Evolutionary conservation across 1,140 invertebrate species (phyloP).

Genomic region (Papilio dardanus): DNA sequence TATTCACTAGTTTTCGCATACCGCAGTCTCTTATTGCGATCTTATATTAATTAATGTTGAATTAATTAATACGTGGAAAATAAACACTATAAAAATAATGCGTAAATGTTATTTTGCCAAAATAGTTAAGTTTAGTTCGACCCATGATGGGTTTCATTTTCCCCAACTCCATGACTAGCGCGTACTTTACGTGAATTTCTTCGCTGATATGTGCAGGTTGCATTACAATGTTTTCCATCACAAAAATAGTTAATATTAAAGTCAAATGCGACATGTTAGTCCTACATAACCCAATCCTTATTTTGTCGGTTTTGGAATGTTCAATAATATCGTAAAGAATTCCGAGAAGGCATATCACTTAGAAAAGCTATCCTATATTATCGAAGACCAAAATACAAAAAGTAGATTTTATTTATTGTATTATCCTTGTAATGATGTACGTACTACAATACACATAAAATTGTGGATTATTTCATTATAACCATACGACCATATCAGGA

Average conservation of each 20-base stretch:
- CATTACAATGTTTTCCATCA: no score
- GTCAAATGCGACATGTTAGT: background rate
- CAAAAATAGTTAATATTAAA: background rate
- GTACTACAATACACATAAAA: no score
- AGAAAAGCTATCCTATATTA: background rate
- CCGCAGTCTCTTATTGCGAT: background rate
- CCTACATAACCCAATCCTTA: background rate
- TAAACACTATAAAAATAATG: background rate
- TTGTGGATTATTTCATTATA: no score
- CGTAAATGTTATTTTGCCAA: no score
- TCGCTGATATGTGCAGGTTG: no score
- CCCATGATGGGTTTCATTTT: no score
- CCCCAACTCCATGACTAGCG: no score
- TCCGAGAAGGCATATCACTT: background rate
- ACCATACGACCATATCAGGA: no score
- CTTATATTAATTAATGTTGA: background rate
- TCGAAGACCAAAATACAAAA: background rate
- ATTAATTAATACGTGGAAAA: background rate
- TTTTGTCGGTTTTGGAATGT: background rate
- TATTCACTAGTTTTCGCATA: constrained; percentile 26
- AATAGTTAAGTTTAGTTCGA: no score
- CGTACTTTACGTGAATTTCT: no score
- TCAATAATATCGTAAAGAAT: background rate
- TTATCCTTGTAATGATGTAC: no score
- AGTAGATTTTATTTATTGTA: background rate